Percentiles rank a stretch among this genome's conserved stretches.
Conservation (phyloP, 1,140 invertebrate species). For the Latrodectus geometricus region DNA sequence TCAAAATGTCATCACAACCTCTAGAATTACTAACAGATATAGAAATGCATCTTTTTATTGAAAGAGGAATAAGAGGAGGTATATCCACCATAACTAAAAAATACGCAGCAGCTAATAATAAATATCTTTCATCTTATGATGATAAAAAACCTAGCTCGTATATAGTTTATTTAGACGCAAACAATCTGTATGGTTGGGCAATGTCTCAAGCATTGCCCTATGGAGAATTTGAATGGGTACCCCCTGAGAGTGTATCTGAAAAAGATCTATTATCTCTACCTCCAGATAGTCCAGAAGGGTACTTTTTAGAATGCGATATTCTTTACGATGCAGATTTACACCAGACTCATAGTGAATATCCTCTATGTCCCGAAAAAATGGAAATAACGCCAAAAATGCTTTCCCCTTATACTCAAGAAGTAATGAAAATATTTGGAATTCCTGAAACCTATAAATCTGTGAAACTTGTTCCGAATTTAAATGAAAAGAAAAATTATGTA, state of each 20-base stretch:
- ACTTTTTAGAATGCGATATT: constrained; percentile 65
- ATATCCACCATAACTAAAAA: too few species aligned
- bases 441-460: too few species aligned
- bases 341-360: constrained; percentile 68
- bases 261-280: constrained; percentile 62
- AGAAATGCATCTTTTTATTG: constrained; percentile 40
- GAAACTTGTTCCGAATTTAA: constrained; percentile 51
- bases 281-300: constrained; percentile 54
- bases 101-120: too few species aligned
- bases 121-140: too few species aligned
- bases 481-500: constrained; percentile 68
- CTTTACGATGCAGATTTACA: constrained; percentile 64
- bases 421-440: background rate
- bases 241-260: background rate
- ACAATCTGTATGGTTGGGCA: constrained; percentile 65
- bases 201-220: constrained; percentile 51
- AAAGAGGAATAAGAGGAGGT: too few species aligned
- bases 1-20: background rate
- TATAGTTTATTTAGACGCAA: constrained; percentile 64
- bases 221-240: constrained; percentile 54
- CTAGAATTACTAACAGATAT: constrained; percentile 30
- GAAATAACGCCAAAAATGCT: constrained; percentile 47
- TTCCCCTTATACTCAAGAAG: background rate
- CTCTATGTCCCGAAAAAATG: constrained; percentile 67
- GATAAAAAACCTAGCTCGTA: too few species aligned